A percentile compares a stretch with the other conserved stretches of the same genome.
Conservation (phyloP, 2,888 invertebrate genomes). For the Cremastinae sp. region DNA sequence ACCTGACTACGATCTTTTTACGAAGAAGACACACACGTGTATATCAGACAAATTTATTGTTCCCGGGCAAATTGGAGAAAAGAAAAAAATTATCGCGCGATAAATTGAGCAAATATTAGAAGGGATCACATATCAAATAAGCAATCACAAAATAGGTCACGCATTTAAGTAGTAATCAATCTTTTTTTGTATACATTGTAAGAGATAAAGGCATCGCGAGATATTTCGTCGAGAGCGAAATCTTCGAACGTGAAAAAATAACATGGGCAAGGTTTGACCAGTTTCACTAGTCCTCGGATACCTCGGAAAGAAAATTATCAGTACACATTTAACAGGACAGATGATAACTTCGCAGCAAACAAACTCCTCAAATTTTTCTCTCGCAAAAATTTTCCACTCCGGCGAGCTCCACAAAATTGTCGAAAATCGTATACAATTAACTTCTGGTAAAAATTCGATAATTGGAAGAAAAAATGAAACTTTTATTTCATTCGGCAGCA, state of each 20-base stretch:
- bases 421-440: too few species aligned
- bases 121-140: constrained; percentile 24
- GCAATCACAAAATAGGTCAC: constrained; percentile 9
- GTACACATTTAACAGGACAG: too few species aligned
- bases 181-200: constrained; percentile 3
- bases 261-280: too few species aligned
- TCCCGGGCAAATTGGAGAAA: not conserved
- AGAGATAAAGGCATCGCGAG: constrained; percentile 21
- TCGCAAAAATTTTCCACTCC: too few species aligned
- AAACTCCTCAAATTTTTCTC: too few species aligned
- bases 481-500: too few species aligned
- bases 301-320: too few species aligned
- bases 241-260: not conserved
- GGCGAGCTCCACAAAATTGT: too few species aligned
- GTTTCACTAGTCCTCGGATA: too few species aligned
- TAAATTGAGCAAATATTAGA: constrained; percentile 43
- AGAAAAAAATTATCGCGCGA: constrained; percentile 25
- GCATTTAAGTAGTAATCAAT: constrained; percentile 29
- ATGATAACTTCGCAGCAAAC: too few species aligned
- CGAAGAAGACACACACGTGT: not conserved
- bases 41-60: constrained; percentile 25
- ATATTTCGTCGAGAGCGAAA: constrained; percentile 3
- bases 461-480: too few species aligned
- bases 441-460: too few species aligned
- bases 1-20: constrained; percentile 1